Evolutionary conservation across 2,113 vertebrate genomes (phyloP).

Genomic region (Irena cyanogastra): DNA sequence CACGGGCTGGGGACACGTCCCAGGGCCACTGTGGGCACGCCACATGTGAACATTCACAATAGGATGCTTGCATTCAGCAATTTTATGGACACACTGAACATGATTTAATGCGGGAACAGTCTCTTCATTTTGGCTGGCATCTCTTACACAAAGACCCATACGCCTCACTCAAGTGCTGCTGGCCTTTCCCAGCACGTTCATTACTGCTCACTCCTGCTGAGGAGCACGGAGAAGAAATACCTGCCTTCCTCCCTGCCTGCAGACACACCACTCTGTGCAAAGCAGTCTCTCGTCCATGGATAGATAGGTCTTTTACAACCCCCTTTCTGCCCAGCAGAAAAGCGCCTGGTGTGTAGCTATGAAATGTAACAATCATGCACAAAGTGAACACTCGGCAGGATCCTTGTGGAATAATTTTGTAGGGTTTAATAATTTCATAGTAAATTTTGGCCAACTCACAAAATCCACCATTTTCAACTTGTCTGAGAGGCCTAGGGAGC

Average conservation of each 20-base stretch:
- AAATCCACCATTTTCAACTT: neutral
- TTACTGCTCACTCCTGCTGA: neutral
- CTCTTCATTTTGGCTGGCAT: neutral
- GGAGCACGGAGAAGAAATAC: neutral
- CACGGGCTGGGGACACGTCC: rapidly evolving
- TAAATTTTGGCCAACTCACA: neutral
- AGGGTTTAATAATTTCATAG: neutral
- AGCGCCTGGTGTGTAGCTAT: neutral
- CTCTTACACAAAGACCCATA: neutral
- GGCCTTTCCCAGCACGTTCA: neutral
- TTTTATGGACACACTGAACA: rapidly evolving
- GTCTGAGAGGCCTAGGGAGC: neutral
- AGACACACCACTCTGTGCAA: neutral
- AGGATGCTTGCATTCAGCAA: neutral
- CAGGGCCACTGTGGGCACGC: rapidly evolving
- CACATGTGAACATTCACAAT: rapidly evolving
- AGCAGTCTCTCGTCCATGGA: neutral
- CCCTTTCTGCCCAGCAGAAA: neutral
- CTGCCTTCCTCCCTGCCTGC: neutral
- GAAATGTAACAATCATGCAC: neutral
- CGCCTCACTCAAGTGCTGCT: neutral
- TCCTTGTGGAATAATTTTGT: neutral
- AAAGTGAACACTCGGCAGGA: neutral
- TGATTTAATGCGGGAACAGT: rapidly evolving
- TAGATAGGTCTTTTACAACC: neutral